These are phyloP conservation scores for Drosophila ezoana DNA, from an alignment of 2,888 invertebrate species.

Conservation along the genomic window DNA sequence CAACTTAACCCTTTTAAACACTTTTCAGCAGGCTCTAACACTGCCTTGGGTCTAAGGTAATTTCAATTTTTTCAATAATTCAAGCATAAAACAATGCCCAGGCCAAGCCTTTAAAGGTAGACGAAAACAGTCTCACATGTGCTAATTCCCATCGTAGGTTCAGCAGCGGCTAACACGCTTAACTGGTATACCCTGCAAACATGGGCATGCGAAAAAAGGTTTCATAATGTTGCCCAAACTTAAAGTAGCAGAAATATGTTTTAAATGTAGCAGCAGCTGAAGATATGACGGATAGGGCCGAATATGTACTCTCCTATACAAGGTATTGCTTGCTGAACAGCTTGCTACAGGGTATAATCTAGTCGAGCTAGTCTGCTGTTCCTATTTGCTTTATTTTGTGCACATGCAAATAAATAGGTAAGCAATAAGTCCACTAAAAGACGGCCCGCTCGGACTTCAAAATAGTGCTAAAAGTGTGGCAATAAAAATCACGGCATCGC, in stretches of 20 bases:
- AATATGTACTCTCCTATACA: too few species aligned
- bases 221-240: not conserved
- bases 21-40: not conserved
- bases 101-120: not conserved
- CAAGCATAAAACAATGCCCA: constrained; percentile 27
- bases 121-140: constrained; percentile 35
- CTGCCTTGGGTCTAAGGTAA: not conserved
- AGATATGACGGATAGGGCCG: too few species aligned
- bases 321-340: not conserved
- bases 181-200: constrained; percentile 18
- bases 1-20: too few species aligned
- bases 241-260: not conserved
- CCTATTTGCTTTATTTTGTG: constrained; percentile 11
- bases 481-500: constrained; percentile 62
- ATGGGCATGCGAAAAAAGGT: not conserved
- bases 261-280: too few species aligned
- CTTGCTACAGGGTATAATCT: constrained; percentile 5
- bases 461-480: constrained; percentile 70
- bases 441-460: constrained; percentile 19
- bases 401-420: constrained; percentile 51
- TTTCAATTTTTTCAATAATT: constrained; percentile 32
- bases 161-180: constrained; percentile 28
- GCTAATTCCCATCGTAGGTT: constrained; percentile 51
- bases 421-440: constrained; percentile 33
- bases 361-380: not conserved